phyloP scores from a whole-genome alignment of 2,888 invertebrate genomes.

The Autographa pulchrina region DNA sequence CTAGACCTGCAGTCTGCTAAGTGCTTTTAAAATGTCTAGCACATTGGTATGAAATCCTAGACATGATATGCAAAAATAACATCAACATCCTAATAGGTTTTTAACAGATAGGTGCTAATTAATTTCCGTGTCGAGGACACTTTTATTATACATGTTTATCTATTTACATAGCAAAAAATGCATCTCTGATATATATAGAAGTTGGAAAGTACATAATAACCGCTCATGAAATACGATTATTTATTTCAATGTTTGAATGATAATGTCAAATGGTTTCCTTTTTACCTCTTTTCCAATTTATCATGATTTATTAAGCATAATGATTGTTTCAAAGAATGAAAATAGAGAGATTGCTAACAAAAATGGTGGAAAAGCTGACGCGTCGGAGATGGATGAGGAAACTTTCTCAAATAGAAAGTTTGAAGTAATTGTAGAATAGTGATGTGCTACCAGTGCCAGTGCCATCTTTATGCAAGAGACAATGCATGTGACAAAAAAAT shows the following conservation, averaged over 20 bases:
- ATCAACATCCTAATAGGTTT: background rate
- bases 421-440: slow-evolving; percentile 3
- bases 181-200: background rate
- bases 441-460: background rate
- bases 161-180: background rate
- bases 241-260: no score
- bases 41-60: slow-evolving; percentile 1
- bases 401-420: slow-evolving; percentile 21
- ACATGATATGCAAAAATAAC: background rate
- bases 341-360: background rate
- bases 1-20: background rate
- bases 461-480: background rate
- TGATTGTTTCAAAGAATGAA: no score
- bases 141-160: background rate
- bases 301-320: no score
- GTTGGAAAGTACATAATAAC: no score
- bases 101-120: slow-evolving; percentile 4
- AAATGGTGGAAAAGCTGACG: background rate
- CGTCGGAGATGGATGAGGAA: background rate
- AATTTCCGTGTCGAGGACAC: background rate
- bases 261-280: no score
- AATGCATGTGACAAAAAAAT: background rate
- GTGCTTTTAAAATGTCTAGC: background rate
- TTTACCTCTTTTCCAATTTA: no score
- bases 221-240: no score